phyloP scores from a whole-genome alignment of 2,888 invertebrate species.

The Saturnia japonica region DNA sequence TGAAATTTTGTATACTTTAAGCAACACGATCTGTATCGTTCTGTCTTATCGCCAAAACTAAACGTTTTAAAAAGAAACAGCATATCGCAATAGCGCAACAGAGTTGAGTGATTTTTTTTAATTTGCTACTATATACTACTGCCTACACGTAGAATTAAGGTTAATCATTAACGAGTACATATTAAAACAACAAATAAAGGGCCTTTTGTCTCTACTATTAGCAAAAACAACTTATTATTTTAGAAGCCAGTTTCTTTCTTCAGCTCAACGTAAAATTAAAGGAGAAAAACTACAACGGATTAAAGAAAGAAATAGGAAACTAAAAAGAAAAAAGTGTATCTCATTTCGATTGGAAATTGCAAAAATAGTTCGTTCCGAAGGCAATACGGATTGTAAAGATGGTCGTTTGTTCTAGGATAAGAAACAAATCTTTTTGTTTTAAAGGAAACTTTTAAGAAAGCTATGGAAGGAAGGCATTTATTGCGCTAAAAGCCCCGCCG shows the following conservation, averaged over 20 bases:
- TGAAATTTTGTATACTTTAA: no score
- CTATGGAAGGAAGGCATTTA: slow-evolving; percentile 80
- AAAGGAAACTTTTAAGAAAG: slow-evolving; percentile 80
- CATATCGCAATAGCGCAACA: no score
- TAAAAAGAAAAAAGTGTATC: slow-evolving; percentile 37
- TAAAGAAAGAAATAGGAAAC: slow-evolving; percentile 11
- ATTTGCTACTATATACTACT: no score
- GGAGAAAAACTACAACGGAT: slow-evolving; percentile 9
- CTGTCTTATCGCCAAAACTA: no score
- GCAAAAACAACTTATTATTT: not conserved
- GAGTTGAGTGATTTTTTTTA: no score
- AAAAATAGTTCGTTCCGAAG: slow-evolving; percentile 41
- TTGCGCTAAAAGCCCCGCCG: slow-evolving; percentile 78
- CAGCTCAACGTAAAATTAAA: slow-evolving; percentile 1
- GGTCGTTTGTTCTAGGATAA: slow-evolving; percentile 67
- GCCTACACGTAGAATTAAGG: no score
- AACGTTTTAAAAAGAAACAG: no score
- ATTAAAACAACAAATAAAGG: no score
- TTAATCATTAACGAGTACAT: no score
- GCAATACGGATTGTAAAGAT: slow-evolving; percentile 44
- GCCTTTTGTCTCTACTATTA: no score
- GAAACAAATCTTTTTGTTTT: slow-evolving; percentile 78
- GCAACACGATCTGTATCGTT: no score
- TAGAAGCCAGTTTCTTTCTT: not conserved
- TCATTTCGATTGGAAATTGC: slow-evolving; percentile 42